Percentiles rank a stretch among this genome's conserved stretches.
phyloP scores from a whole-genome alignment of 2,113 vertebrate species.

The Ibidorhyncha struthersii region DNA sequence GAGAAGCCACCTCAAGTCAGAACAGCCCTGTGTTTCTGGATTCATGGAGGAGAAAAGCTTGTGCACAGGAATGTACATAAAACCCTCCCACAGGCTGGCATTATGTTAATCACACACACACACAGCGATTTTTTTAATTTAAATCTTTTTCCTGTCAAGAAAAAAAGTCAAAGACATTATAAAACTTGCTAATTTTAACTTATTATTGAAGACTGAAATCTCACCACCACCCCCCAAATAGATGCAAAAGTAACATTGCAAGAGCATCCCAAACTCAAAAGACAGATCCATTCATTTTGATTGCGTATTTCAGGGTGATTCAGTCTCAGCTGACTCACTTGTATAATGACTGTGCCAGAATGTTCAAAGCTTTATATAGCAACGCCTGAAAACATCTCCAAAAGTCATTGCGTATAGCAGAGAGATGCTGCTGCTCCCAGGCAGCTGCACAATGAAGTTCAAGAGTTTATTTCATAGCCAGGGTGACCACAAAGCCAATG shows the following conservation, averaged over 20 bases:
- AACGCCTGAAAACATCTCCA: constrained; percentile 14
- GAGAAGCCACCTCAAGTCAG: not conserved
- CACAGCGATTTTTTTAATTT: not conserved
- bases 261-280: not conserved
- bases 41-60: not conserved
- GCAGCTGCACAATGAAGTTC: not conserved
- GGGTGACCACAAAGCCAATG: not conserved
- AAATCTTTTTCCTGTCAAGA: not conserved
- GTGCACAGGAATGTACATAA: not conserved
- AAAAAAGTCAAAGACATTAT: not conserved
- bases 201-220: not conserved
- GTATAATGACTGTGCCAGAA: not conserved
- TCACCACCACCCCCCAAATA: not conserved
- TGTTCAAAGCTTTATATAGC: constrained; percentile 46
- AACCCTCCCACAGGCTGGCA: not conserved
- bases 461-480: not conserved
- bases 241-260: not conserved
- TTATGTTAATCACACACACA: not conserved
- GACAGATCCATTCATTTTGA: not conserved
- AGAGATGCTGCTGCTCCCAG: not conserved
- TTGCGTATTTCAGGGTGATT: not conserved
- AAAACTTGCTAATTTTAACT: not conserved
- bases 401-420: not conserved
- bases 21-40: not conserved
- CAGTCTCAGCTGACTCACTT: constrained; percentile 56